Conservation (phyloP, 2,797 vertebrate species). For the Onychomys leucogaster region DNA sequence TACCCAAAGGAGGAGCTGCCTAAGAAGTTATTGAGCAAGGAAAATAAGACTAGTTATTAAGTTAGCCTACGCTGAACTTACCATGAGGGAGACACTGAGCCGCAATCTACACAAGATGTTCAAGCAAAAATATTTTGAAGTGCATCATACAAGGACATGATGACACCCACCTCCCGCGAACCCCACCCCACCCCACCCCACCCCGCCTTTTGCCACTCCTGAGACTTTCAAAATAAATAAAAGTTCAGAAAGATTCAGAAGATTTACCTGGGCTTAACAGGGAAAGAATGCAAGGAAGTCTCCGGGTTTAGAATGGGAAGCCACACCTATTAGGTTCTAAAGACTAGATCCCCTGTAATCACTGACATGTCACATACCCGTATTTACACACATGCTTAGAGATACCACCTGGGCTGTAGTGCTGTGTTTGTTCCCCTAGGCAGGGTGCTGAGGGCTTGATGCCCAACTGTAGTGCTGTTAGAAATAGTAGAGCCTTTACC, state of each 20-base stretch:
- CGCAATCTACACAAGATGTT: not conserved
- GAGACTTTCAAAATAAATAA: not conserved
- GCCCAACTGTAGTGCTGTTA: not conserved
- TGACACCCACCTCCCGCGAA: not conserved
- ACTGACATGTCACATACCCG: not conserved
- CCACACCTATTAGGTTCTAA: slow-evolving; percentile 28
- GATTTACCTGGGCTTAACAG: not conserved
- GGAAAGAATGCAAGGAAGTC: not conserved
- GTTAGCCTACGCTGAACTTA: not conserved
- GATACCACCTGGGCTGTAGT: not conserved
- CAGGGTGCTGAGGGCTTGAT: not conserved
- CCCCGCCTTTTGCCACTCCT: not conserved
- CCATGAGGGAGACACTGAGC: not conserved
- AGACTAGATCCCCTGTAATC: not conserved
- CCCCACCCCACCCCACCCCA: accelerated
- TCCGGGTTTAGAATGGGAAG: not conserved
- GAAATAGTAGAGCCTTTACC: not conserved
- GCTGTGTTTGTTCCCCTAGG: not conserved
- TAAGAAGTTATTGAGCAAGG: slow-evolving; percentile 13
- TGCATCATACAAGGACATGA: not conserved
- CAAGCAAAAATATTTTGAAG: not conserved
- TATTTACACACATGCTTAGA: not conserved
- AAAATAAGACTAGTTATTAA: slow-evolving; percentile 30
- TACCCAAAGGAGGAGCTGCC: not conserved
- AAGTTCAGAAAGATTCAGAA: slow-evolving; percentile 53